Evolutionary conservation across 2,113 vertebrate genomes (phyloP).

Genomic region (Passer montanus): DNA sequence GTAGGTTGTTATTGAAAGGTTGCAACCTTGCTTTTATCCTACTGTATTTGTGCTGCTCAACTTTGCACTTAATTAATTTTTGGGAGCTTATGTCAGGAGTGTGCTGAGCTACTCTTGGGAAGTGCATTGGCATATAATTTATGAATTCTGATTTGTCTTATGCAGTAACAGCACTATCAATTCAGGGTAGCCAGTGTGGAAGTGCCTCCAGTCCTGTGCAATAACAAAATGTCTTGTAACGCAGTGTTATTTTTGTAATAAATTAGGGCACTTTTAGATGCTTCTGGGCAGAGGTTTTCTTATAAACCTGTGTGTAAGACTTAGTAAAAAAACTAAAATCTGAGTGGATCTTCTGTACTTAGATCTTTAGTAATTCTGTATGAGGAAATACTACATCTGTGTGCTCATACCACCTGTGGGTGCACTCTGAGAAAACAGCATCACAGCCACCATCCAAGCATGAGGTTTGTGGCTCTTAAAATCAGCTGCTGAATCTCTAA

Average conservation of each 20-base stretch:
- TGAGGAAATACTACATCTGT: background rate
- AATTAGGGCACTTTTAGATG: background rate
- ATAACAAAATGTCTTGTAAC: background rate
- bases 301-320: background rate
- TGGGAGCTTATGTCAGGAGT: background rate
- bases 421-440: background rate
- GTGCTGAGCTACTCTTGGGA: background rate
- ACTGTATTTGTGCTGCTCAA: background rate
- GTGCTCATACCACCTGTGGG: background rate
- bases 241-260: rapidly evolving
- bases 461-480: background rate
- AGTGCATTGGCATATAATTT: background rate
- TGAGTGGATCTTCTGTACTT: background rate
- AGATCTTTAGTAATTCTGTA: background rate
- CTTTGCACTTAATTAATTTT: background rate
- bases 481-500: background rate
- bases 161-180: rapidly evolving
- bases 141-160: background rate
- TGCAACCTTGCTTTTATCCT: background rate
- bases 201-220: background rate
- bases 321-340: background rate
- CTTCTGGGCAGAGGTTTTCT: background rate
- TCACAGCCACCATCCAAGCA: rapidly evolving
- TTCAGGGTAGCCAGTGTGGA: background rate
- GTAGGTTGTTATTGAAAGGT: background rate